Evolutionary conservation across 2,888 invertebrate species (phyloP).

Genomic region (Azorinus chamasolen): DNA sequence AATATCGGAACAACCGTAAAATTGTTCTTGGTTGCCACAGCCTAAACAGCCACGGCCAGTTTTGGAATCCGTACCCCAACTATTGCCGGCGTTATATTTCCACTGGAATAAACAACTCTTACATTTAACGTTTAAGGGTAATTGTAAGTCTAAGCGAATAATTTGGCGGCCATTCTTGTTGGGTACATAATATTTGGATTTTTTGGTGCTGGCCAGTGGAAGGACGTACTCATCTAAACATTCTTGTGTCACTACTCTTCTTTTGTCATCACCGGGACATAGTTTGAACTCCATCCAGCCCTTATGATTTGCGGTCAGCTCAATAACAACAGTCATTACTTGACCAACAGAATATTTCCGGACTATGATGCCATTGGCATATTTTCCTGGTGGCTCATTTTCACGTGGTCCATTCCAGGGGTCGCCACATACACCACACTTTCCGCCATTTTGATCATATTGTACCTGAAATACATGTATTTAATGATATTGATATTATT

Average conservation of each 20-base stretch:
- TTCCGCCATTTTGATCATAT: constrained; percentile 88
- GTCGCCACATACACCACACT: constrained; percentile 97
- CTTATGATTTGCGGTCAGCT: constrained; percentile 85
- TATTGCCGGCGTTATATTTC: constrained; percentile 81
- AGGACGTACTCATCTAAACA: constrained; percentile 79
- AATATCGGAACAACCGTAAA: constrained; percentile 81
- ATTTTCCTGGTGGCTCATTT: constrained; percentile 84
- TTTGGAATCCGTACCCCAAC: constrained; percentile 74
- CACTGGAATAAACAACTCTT: constrained; percentile 79
- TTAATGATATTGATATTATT: no score
- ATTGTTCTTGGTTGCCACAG: constrained; percentile 80
- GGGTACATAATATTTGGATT: constrained; percentile 64
- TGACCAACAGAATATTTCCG: constrained; percentile 81
- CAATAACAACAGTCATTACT: constrained; percentile 80
- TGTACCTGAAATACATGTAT: constrained; percentile 75
- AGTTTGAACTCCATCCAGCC: constrained; percentile 85
- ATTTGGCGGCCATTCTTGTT: constrained; percentile 60
- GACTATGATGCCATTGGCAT: constrained; percentile 84
- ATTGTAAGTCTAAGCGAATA: constrained; percentile 64
- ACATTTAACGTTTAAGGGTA: constrained; percentile 73
- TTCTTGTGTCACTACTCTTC: constrained; percentile 75
- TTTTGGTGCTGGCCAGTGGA: constrained; percentile 55
- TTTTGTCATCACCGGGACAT: constrained; percentile 78
- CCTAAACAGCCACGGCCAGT: constrained; percentile 74
- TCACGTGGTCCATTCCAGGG: constrained; percentile 88